Percentiles rank a stretch among this genome's conserved stretches.
Evolutionary conservation across 2,113 vertebrate genomes (phyloP).

Genomic region (Salvelinus alpinus): DNA sequence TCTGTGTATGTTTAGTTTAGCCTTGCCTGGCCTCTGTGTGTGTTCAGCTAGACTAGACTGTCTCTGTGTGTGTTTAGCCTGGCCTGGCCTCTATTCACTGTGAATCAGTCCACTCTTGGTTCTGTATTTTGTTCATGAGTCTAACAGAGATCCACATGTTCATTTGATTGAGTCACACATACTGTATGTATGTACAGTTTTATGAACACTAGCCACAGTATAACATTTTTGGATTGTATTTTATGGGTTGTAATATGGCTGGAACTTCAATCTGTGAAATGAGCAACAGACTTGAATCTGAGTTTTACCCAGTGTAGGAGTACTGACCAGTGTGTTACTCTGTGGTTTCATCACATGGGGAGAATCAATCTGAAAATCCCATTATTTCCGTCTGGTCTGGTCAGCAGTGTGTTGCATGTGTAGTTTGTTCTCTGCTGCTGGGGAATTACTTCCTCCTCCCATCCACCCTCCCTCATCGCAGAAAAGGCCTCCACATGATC

Average conservation of each 20-base stretch:
- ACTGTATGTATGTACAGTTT: too few species aligned
- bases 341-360: not conserved
- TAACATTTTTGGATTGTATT: not conserved
- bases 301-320: not conserved
- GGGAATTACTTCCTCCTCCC: not conserved
- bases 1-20: too few species aligned
- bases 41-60: too few species aligned
- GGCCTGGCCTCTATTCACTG: not conserved
- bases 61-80: not conserved
- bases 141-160: too few species aligned
- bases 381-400: conserved; percentile 17
- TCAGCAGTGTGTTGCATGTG: conserved; percentile 22
- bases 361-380: conserved; percentile 6
- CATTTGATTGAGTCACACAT: too few species aligned
- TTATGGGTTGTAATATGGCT: not conserved
- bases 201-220: too few species aligned
- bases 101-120: not conserved
- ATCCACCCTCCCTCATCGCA: not conserved
- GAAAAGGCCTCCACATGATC: not conserved
- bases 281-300: not conserved
- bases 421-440: not conserved
- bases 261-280: not conserved
- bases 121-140: too few species aligned
- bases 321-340: not conserved
- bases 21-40: too few species aligned